phyloP scores from a whole-genome alignment of 2,113 vertebrate species.

The Arvicanthis niloticus region DNA sequence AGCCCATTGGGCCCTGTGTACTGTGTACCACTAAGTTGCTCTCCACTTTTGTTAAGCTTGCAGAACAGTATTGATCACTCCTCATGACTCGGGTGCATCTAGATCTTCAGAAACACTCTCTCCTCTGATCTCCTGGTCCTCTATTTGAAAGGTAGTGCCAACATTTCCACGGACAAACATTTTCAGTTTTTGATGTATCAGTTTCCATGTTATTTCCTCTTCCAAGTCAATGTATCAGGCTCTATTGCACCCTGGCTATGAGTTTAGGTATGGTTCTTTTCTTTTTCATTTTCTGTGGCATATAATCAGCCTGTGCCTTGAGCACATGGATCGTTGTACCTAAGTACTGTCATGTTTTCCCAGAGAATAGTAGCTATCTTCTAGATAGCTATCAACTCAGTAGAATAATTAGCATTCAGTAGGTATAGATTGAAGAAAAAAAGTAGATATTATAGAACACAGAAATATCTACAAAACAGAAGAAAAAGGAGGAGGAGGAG shows the following conservation, averaged over 20 bases:
- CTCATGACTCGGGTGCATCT: neutral
- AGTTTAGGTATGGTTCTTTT: neutral
- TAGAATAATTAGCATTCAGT: neutral
- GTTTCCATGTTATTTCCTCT: neutral
- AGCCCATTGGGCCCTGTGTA: neutral
- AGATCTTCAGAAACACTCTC: neutral
- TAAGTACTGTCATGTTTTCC: neutral
- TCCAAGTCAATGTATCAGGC: neutral
- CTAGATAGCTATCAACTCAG: neutral
- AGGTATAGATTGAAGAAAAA: neutral
- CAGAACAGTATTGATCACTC: too few species aligned
- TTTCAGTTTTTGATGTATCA: neutral
- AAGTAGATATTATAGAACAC: neutral
- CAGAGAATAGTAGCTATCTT: neutral
- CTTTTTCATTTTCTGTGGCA: neutral
- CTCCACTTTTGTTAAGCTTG: neutral
- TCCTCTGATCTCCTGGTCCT: too few species aligned
- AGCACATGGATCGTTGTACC: neutral
- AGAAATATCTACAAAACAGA: neutral
- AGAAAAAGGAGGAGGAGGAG: neutral
- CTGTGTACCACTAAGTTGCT: neutral
- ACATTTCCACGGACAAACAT: neutral
- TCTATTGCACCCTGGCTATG: neutral
- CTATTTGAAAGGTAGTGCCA: neutral
- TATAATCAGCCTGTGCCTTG: neutral